A percentile compares a stretch with the other conserved stretches of the same genome.
These are phyloP conservation scores for Ranitomeya imitator DNA, from an alignment of 2,113 vertebrate genomes.

Conservation along the genomic window DNA sequence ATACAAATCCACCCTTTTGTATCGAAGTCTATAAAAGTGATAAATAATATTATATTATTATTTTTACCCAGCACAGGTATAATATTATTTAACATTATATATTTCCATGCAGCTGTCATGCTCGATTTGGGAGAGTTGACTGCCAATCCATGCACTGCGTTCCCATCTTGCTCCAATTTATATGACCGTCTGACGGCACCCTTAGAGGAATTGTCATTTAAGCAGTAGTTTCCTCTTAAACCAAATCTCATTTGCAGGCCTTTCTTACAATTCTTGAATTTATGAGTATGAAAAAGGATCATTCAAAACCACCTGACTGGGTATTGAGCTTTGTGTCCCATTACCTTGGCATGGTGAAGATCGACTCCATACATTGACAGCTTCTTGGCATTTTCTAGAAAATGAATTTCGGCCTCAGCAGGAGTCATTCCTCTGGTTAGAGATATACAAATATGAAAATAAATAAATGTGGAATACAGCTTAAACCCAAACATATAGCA, in stretches of 20 bases:
- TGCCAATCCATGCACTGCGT: no score
- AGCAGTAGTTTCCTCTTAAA: neutral
- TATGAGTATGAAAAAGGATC: neutral
- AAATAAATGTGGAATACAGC: neutral
- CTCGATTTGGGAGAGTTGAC: no score
- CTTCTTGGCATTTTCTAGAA: constrained; percentile 98
- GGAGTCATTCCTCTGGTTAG: constrained; percentile 77
- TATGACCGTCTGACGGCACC: no score
- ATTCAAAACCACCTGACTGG: no score
- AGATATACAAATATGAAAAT: neutral
- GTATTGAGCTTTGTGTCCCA: neutral
- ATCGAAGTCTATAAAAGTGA: no score
- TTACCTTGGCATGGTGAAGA: constrained; percentile 96
- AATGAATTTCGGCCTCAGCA: constrained; percentile 96
- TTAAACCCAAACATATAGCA: neutral
- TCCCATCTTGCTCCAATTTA: no score
- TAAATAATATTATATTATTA: no score
- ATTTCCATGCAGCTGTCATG: no score
- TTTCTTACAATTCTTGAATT: neutral
- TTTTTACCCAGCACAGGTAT: no score
- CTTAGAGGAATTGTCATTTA: neutral
- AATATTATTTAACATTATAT: no score
- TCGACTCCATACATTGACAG: constrained; percentile 98
- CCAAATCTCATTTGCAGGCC: no score
- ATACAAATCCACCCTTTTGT: no score